Evolutionary conservation across 2,888 invertebrate genomes (phyloP), one percentile per base, ranked within the genome.

Genomic region (Dryadula phaetusa): DNA sequence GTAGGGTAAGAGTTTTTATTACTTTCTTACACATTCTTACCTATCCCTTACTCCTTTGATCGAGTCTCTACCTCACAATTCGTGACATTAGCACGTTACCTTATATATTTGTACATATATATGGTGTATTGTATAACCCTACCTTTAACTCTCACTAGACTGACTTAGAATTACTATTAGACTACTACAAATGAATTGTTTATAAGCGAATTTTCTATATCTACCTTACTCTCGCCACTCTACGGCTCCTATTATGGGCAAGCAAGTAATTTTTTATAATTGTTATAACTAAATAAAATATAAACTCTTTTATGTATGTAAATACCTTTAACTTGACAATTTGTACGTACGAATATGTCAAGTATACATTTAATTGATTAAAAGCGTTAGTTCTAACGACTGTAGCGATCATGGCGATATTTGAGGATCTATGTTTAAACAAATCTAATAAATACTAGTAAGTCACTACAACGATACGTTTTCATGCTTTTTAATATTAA

Each of bases 91-190:
- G 90, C 90, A 90, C 89, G 82, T 82, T 77, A 75, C 79, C 77
- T 77, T 80, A 79, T 67, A 70, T 70, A 72, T 72, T 75, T 52
- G 52, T 52, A 49, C n/a, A 71, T 76, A 73, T 64, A 75, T 75
- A 56, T 40, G 37, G 56, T 56, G 22, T 56, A 25, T 56, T 37
- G 22, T 56, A n/a, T n/a, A 25, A 77, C 71, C 73, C 72, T 73
- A 87, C 83, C 83, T 88, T 82, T 81, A 84, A 86, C 79, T 88
- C 87, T 88, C 88, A 86, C 83, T 92, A 92, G 92, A 92, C 91
- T 92, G 92, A 92, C 80, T 87, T 90, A 91, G 90, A 81, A 78
- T 79, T 88, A 91, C 82, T 87, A 73, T 83, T 90, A 88, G 85
- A 74, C 81, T 85, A 84, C 80, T 66, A 75, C 72, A 75, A 60